Conservation (phyloP, 1,140 invertebrate genomes). For the Diuraphis noxia region DNA sequence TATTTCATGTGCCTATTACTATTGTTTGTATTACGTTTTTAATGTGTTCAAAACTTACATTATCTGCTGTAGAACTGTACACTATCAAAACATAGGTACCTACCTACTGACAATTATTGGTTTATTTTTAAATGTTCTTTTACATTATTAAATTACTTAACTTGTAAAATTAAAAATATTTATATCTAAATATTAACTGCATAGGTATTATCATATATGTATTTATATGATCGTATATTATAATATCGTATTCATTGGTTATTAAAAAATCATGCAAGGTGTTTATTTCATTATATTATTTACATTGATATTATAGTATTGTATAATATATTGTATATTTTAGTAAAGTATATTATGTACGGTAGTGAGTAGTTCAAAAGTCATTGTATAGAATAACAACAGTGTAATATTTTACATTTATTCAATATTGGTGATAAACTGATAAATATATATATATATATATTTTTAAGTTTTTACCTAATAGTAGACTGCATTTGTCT, state of each 20-base stretch:
- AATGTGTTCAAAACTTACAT: not conserved
- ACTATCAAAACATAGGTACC: not conserved
- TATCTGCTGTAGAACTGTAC: too few relatives aligned
- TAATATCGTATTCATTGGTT: not conserved
- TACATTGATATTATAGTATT: not conserved
- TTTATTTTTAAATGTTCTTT: not conserved
- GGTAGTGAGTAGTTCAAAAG: not conserved
- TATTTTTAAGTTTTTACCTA: not conserved
- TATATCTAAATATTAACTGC: too few relatives aligned
- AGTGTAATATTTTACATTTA: not conserved
- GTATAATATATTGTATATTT: not conserved
- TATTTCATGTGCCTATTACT: too few relatives aligned
- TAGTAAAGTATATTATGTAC: not conserved
- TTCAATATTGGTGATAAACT: not conserved
- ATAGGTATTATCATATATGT: too few relatives aligned
- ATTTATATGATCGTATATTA: not conserved
- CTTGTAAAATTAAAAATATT: not conserved
- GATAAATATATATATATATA: too few relatives aligned
- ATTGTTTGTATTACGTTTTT: not conserved
- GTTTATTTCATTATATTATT: not conserved
- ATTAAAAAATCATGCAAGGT: not conserved
- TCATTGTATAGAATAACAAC: not conserved
- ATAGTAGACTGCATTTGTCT: not conserved
- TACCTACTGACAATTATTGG: not conserved
- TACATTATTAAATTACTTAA: not conserved